Percentiles rank a stretch among this genome's conserved stretches.
Conservation (phyloP, 1,140 invertebrate species). For the Aphis craccivora region DNA sequence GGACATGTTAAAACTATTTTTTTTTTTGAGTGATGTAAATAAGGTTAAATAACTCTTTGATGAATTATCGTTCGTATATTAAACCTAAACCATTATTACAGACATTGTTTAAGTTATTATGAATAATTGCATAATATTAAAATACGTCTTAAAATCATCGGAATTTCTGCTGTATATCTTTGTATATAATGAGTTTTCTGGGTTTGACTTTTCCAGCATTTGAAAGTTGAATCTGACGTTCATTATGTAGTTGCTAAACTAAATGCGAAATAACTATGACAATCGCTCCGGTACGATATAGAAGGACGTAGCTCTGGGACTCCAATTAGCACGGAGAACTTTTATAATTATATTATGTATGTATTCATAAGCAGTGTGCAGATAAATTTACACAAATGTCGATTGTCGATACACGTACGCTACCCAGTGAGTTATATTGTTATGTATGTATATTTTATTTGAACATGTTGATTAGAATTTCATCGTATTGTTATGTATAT, state of each 20-base stretch:
- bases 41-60: background rate
- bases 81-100: background rate
- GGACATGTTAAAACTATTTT: background rate
- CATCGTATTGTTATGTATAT: background rate
- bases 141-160: conserved; percentile 17
- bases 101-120: conserved; percentile 27
- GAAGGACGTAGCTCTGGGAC: background rate
- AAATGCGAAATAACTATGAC: background rate
- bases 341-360: conserved; percentile 12
- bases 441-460: background rate
- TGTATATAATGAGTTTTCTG: conserved; percentile 31
- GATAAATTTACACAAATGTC: background rate
- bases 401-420: background rate
- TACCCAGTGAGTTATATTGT: background rate
- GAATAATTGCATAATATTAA: conserved; percentile 39
- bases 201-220: conserved; percentile 26
- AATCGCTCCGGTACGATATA: background rate
- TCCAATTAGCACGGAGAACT: conserved; percentile 19
- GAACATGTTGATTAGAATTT: conserved; percentile 11
- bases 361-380: no score
- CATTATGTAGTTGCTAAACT: conserved; percentile 47
- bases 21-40: background rate
- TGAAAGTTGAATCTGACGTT: conserved; percentile 28
- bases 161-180: background rate
- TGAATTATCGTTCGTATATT: background rate